Evolutionary conservation across 2,113 vertebrate species (phyloP).

Genomic region (Amphilophus citrinellus): DNA sequence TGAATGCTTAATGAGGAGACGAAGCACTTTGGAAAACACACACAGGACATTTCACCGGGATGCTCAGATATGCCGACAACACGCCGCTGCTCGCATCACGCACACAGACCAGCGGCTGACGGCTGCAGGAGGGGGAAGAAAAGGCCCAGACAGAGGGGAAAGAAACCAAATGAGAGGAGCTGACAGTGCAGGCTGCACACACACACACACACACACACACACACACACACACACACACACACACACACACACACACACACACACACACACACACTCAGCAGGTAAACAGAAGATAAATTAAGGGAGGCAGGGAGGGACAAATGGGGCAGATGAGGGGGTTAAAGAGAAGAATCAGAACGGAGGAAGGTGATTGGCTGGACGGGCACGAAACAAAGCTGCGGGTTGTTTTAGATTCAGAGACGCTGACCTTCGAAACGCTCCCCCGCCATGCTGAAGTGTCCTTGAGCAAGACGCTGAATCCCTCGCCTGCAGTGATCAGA

Average conservation of each 20-base stretch:
- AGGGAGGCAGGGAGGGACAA: conserved; percentile 12
- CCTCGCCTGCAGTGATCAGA: not conserved
- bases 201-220: no score
- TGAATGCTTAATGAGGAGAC: conserved; percentile 38
- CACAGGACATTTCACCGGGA: conserved; percentile 15
- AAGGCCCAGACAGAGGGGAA: not conserved
- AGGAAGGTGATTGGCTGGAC: conserved; percentile 22
- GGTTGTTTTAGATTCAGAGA: not conserved
- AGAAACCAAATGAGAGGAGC: not conserved
- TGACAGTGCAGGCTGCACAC: no score
- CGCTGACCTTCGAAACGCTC: not conserved
- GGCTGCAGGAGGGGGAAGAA: not conserved
- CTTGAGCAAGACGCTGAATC: not conserved
- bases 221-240: no score
- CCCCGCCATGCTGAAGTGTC: not conserved
- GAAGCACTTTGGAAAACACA: conserved; percentile 29
- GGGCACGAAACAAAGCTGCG: conserved; percentile 14
- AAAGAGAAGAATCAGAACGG: not conserved
- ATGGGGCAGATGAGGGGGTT: not conserved
- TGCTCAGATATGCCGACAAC: not conserved
- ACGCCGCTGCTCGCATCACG: not conserved
- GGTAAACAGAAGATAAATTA: conserved; percentile 14
- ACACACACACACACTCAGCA: not conserved
- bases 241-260: no score
- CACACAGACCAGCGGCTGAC: not conserved